Base-by-base conservation (phyloP, 35 echinoderm and acorn worm genomes). In the Holothuria glaberrima region DNA sequence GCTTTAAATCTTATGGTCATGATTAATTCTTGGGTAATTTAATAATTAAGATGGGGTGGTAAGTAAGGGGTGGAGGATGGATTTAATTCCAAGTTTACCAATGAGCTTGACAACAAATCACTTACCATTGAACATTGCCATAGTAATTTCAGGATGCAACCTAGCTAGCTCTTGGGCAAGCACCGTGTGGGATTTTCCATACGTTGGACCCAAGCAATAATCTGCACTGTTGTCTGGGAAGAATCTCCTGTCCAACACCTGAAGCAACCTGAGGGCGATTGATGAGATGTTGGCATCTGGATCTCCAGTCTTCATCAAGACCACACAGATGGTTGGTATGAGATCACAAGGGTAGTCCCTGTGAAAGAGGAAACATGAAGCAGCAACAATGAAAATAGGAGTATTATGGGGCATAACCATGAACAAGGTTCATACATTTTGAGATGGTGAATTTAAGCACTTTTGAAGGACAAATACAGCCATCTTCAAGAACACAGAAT, bases 321-420 rank as follows among this genome's bases (percentile, higher is more conserved):
- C 88, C 46, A 99, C 91, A 75, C 93, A 95, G 26, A 99, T 88
- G 19, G 91, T 99, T 4, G 90, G 84, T 75, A 99, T 99, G 30
- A 93, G 74, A 18, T 99, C 97, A 95, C 97, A 99, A 88, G 97
- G 93, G 74, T 99, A 99, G 22, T 92, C 89, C 44, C 92, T 94
- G 83, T 19, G 30, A 62, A 66, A 5, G 29, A 65, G 44, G 74
- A 46, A 48, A 78, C 22, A 16, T n/a, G 22, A 78, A 48, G 22
- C 2, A 9, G 12, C n/a, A 25, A 69, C 25, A 69, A 48, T 78
- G 38, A 30, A 7, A 22, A 48, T 0, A 26, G 21, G 21, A 69
- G 24, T 12, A 69, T 29, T 12, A n/a, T 69, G 31, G 24, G 27
- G n/a, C n/a, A 41, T 41, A 41, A 41, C 2, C 7, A 41, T 4